These are phyloP conservation scores for Pollenia labialis DNA, from an alignment of 2,888 invertebrate genomes.

Conservation along the genomic window DNA sequence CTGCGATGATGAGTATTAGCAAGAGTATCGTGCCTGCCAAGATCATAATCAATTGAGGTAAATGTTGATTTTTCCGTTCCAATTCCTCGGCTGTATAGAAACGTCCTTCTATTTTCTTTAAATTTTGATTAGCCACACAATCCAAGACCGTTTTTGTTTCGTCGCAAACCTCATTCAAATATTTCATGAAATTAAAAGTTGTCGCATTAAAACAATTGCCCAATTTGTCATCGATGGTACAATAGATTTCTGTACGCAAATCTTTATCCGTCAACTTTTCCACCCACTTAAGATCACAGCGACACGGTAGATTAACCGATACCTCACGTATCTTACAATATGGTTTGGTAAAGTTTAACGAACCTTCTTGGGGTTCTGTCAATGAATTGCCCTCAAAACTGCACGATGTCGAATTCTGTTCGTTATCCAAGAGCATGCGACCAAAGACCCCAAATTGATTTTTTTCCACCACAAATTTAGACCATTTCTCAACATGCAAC, in stretches of 20 bases:
- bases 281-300: conserved; percentile 81
- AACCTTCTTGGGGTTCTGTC: conserved; percentile 78
- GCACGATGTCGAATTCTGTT: conserved; percentile 77
- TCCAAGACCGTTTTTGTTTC: conserved; percentile 77
- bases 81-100: conserved; percentile 80
- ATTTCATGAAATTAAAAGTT: conserved; percentile 80
- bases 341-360: conserved; percentile 80
- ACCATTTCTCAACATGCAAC: conserved; percentile 80
- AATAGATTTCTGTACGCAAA: conserved; percentile 81
- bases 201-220: conserved; percentile 80
- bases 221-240: conserved; percentile 78
- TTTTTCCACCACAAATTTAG: conserved; percentile 78
- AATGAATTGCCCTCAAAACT: conserved; percentile 81
- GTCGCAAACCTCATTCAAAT: conserved; percentile 81
- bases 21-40: conserved; percentile 67
- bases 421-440: conserved; percentile 78
- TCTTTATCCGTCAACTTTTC: conserved; percentile 79
- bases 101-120: conserved; percentile 78
- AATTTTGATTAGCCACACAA: conserved; percentile 78
- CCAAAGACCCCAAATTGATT: conserved; percentile 81
- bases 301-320: conserved; percentile 79
- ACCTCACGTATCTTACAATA: conserved; percentile 80
- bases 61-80: conserved; percentile 73
- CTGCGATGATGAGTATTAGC: conserved; percentile 70
- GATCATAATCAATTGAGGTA: conserved; percentile 74